phyloP scores from a whole-genome alignment of 1,140 invertebrate species.

The Drosophila pectinifera region DNA sequence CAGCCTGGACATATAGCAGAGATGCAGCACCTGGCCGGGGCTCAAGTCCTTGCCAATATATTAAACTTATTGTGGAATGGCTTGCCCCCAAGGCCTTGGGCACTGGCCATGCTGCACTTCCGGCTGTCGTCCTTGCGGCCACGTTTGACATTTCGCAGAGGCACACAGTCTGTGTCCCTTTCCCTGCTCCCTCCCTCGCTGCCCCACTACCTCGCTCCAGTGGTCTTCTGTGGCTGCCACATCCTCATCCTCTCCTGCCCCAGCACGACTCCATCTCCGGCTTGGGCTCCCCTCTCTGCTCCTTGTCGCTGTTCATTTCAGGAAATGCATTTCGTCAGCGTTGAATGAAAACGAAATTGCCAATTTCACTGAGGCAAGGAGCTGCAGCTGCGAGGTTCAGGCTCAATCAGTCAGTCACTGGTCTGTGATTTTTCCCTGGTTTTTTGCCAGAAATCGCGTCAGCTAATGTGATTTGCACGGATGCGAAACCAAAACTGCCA shows the following conservation, averaged over 20 bases:
- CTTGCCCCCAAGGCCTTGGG: constrained; percentile 17
- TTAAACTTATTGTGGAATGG: constrained; percentile 38
- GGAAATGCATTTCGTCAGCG: constrained; percentile 80
- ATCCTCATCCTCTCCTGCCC: constrained; percentile 55
- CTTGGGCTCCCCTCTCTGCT: constrained; percentile 17
- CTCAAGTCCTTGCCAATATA: constrained; percentile 48
- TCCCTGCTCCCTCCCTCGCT: constrained; percentile 4
- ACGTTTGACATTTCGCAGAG: constrained; percentile 56
- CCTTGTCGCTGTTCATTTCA: constrained; percentile 69
- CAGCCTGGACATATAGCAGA: too few relatives aligned
- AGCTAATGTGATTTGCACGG: constrained; percentile 36
- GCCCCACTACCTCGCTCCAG: constrained; percentile 37
- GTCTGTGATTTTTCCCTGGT: constrained; percentile 18
- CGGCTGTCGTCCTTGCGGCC: constrained; percentile 59
- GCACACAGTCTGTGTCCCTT: constrained; percentile 26
- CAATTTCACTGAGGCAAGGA: constrained; percentile 58
- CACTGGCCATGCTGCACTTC: constrained; percentile 44
- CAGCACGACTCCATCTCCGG: constrained; percentile 15
- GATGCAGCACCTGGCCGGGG: constrained; percentile 20
- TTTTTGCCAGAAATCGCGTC: constrained; percentile 5
- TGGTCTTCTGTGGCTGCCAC: constrained; percentile 62
- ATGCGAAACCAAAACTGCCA: constrained; percentile 14
- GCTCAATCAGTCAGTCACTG: constrained; percentile 38
- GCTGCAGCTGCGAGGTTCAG: constrained; percentile 5
- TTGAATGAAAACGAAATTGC: constrained; percentile 80